phyloP scores from a whole-genome alignment of 2,888 invertebrate species.

The Acleris sparsana region DNA sequence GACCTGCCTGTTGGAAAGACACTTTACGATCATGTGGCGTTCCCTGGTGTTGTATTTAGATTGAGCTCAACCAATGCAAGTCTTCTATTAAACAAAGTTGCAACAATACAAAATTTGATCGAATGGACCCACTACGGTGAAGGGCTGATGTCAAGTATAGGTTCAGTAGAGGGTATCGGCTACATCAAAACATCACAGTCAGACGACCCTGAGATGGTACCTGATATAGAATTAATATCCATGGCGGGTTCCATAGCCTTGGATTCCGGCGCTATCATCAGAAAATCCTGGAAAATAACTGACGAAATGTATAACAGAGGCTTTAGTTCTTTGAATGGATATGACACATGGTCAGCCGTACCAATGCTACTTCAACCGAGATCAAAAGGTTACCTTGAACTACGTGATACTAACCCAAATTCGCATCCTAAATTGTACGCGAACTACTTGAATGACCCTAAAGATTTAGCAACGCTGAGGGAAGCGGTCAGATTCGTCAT shows the following conservation, averaged over 20 bases:
- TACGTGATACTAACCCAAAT: slow-evolving; percentile 89
- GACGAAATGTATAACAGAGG: slow-evolving; percentile 82
- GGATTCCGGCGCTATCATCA: slow-evolving; percentile 81
- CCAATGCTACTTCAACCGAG: slow-evolving; percentile 89
- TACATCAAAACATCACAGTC: slow-evolving; percentile 85
- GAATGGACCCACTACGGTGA: slow-evolving; percentile 78
- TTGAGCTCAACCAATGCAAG: slow-evolving; percentile 73
- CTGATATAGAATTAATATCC: slow-evolving; percentile 87
- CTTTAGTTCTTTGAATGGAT: slow-evolving; percentile 79
- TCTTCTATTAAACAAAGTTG: slow-evolving; percentile 69
- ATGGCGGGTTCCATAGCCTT: slow-evolving; percentile 85
- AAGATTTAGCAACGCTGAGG: slow-evolving; percentile 83
- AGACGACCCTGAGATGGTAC: slow-evolving; percentile 79
- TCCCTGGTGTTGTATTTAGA: slow-evolving; percentile 77
- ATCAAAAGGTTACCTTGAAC: slow-evolving; percentile 87
- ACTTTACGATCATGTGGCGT: slow-evolving; percentile 85
- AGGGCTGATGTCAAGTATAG: slow-evolving; percentile 84
- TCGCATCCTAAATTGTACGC: slow-evolving; percentile 90
- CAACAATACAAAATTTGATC: slow-evolving; percentile 68
- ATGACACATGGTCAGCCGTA: slow-evolving; percentile 86
- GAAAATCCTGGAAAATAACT: slow-evolving; percentile 82
- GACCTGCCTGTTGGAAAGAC: slow-evolving; percentile 87
- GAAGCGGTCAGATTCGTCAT: slow-evolving; percentile 85
- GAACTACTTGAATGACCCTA: slow-evolving; percentile 89
- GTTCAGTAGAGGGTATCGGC: slow-evolving; percentile 86